phyloP scores from a whole-genome alignment of 2,113 vertebrate species.

The Pristiophorus japonicus region DNA sequence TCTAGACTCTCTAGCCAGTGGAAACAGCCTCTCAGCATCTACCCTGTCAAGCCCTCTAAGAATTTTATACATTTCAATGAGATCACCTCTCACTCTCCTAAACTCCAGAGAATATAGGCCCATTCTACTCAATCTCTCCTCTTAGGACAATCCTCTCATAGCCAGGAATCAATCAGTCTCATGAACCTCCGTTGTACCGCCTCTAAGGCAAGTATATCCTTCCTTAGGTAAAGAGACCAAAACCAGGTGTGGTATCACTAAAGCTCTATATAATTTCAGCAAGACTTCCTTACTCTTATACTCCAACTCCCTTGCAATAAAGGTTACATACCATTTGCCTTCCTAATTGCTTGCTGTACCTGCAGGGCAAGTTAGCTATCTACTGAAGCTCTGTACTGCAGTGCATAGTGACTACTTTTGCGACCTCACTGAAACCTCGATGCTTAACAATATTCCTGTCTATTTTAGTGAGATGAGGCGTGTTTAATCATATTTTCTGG shows the following conservation, averaged over 20 bases:
- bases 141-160: background rate
- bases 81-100: no score
- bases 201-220: background rate
- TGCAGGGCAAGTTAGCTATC: background rate
- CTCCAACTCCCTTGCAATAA: background rate
- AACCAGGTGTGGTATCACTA: background rate
- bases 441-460: background rate
- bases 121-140: no score
- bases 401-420: background rate
- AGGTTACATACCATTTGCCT: background rate
- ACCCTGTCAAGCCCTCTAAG: no score
- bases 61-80: no score
- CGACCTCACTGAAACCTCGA: background rate
- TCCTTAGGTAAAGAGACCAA: background rate
- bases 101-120: no score
- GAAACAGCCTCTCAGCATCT: no score
- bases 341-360: background rate
- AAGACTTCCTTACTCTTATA: background rate
- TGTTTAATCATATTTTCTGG: background rate
- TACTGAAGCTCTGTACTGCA: background rate
- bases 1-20: no score
- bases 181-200: background rate
- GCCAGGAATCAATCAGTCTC: no score
- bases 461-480: no score
- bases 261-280: background rate